phyloP scores from a whole-genome alignment of 2,113 vertebrate species.

The Siniperca knerii region DNA sequence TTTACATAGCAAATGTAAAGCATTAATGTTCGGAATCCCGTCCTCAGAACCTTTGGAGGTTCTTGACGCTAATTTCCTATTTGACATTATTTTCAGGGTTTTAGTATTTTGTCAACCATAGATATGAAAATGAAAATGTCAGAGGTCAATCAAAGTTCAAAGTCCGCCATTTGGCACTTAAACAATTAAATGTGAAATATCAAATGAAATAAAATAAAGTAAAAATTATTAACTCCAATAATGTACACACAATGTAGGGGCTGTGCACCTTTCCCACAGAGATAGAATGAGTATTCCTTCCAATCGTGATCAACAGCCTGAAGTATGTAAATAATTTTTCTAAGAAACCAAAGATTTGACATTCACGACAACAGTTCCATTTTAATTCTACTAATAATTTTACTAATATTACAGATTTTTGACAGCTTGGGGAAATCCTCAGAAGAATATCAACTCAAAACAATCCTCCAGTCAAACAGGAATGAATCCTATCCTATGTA shows the following conservation, averaged over 20 bases:
- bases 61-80: slow-evolving; percentile 5
- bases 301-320: background rate
- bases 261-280: background rate
- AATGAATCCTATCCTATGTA: background rate
- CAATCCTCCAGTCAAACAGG: slow-evolving; percentile 13
- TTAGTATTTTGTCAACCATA: background rate
- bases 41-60: background rate
- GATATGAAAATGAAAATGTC: slow-evolving; percentile 18
- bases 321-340: background rate
- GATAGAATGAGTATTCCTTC: background rate
- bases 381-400: background rate
- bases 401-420: background rate
- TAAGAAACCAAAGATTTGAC: background rate
- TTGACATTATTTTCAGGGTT: background rate
- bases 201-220: background rate
- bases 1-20: no score
- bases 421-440: slow-evolving; percentile 1
- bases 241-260: background rate
- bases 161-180: background rate
- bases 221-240: background rate
- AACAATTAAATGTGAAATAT: background rate
- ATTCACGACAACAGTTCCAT: background rate
- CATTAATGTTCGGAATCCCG: no score
- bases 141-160: slow-evolving; percentile 8
- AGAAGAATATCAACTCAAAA: slow-evolving; percentile 1